Conservation (phyloP, 1,140 invertebrate species). For the Ips typographus region DNA sequence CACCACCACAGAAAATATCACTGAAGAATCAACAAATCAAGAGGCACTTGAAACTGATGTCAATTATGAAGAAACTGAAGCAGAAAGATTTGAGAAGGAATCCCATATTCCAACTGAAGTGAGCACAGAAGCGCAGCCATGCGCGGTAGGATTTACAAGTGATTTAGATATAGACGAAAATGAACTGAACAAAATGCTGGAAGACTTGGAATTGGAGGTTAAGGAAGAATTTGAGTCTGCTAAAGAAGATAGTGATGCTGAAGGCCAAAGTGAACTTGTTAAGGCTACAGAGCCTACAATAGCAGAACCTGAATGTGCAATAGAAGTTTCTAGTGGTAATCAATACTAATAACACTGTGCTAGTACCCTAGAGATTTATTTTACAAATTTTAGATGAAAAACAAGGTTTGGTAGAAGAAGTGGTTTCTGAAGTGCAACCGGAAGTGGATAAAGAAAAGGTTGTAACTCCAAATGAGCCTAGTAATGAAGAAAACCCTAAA, state of each 20-base stretch:
- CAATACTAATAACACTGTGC: too few relatives aligned
- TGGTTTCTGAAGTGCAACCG: neutral
- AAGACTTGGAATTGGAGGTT: conserved; percentile 57
- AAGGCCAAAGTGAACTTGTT: too few relatives aligned
- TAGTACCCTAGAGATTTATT: too few relatives aligned
- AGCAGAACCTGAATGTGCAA: too few relatives aligned
- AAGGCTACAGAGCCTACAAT: too few relatives aligned
- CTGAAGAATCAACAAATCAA: neutral
- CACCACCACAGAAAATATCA: neutral
- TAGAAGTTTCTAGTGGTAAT: too few relatives aligned
- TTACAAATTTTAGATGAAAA: too few relatives aligned
- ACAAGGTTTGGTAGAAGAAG: too few relatives aligned
- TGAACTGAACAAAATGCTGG: conserved; percentile 61
- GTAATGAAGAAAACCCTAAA: neutral
- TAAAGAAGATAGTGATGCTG: neutral
- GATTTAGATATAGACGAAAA: conserved; percentile 58
- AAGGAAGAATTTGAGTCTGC: neutral
- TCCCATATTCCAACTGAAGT: conserved; percentile 2
- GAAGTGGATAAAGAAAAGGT: too few relatives aligned
- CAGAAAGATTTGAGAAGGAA: conserved; percentile 10
- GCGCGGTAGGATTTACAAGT: conserved; percentile 48
- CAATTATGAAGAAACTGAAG: conserved; percentile 4
- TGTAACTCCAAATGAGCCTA: too few relatives aligned
- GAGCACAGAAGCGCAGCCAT: neutral
- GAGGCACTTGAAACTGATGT: conserved; percentile 1